Conservation (phyloP, 2,113 vertebrate genomes). For the Halcyon malimbica region DNA sequence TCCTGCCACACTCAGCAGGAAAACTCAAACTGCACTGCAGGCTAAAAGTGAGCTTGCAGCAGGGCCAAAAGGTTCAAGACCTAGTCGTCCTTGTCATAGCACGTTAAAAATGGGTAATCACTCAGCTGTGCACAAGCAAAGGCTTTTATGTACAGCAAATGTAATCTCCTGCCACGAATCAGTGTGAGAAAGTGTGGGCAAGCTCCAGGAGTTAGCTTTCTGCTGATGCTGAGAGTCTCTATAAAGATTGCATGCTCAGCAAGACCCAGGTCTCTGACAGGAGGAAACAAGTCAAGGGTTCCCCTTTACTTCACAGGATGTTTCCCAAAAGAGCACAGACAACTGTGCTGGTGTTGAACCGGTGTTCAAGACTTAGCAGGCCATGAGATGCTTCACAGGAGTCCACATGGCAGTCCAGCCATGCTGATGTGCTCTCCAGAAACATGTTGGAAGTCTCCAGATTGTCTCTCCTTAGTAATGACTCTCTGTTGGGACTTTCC, state of each 20-base stretch:
- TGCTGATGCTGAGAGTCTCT: neutral
- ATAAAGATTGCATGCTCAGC: fast-evolving
- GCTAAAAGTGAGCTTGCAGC: conserved; percentile 47
- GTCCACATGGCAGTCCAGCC: neutral
- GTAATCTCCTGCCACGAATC: neutral
- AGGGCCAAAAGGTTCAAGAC: conserved; percentile 41
- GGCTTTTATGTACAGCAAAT: conserved; percentile 13
- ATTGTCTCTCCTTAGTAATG: neutral
- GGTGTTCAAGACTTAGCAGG: neutral
- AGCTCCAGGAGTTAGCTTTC: neutral
- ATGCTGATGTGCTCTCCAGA: neutral
- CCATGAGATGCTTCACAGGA: fast-evolving
- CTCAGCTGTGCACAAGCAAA: conserved; percentile 32
- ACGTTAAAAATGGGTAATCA: conserved; percentile 32
- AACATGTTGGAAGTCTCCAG: neutral
- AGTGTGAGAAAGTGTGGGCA: neutral
- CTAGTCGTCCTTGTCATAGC: conserved; percentile 45
- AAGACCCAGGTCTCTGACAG: neutral
- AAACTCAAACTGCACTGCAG: conserved; percentile 34
- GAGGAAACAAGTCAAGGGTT: neutral
- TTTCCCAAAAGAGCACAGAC: neutral
- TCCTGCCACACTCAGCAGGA: conserved; percentile 46
- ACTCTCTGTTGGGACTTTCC: neutral
- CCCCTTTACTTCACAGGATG: neutral
- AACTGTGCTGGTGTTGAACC: neutral